Evolutionary conservation across 2,888 invertebrate genomes (phyloP).

Genomic region (Athalia rosae): DNA sequence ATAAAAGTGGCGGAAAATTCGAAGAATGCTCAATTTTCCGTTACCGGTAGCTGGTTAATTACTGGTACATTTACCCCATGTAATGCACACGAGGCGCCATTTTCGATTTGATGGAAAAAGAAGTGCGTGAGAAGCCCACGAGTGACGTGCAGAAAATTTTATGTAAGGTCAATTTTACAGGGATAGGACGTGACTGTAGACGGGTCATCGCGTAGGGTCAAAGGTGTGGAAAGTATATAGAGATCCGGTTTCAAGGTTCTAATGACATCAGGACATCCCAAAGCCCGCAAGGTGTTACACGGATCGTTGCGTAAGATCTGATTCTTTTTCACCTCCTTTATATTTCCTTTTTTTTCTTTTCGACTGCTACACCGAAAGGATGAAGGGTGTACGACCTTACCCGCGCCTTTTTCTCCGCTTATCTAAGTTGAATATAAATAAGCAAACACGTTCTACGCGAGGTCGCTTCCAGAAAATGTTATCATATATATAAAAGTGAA

Average conservation of each 20-base stretch:
- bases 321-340: conserved; percentile 1
- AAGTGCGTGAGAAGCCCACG: too few species aligned
- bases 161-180: too few species aligned
- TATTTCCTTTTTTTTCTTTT: not conserved
- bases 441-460: not conserved
- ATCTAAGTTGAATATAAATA: conserved; percentile 23
- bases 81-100: too few species aligned
- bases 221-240: not conserved
- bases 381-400: too few species aligned
- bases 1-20: too few species aligned
- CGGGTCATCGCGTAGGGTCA: conserved; percentile 22
- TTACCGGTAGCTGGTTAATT: too few species aligned
- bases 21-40: too few species aligned
- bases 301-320: conserved; percentile 36
- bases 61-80: too few species aligned
- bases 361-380: too few species aligned
- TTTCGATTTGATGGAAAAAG: too few species aligned
- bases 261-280: conserved; percentile 30
- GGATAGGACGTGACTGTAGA: not conserved
- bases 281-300: conserved; percentile 26
- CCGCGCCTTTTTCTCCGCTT: not conserved
- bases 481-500: not conserved
- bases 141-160: too few species aligned
- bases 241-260: conserved; percentile 10
- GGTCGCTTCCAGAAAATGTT: not conserved